phyloP scores from a whole-genome alignment of 2,113 vertebrate genomes.

The Empidonax alnorum region DNA sequence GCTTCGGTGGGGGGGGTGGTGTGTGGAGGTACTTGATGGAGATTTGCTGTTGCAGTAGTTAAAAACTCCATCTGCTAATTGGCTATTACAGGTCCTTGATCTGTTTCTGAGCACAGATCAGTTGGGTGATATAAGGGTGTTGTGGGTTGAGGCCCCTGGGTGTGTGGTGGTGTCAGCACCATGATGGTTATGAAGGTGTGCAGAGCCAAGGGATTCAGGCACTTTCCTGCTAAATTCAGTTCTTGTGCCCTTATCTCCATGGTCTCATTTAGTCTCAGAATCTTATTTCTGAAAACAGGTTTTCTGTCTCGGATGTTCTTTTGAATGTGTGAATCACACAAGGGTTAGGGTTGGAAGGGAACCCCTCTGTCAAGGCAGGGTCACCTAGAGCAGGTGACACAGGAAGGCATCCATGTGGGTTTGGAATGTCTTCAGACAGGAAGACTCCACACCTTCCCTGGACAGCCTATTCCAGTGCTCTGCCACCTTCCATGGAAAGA shows the following conservation, averaged over 20 bases:
- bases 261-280: neutral
- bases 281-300: neutral
- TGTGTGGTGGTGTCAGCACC: neutral
- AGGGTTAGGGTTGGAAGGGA: neutral
- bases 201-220: neutral
- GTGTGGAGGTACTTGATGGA: neutral
- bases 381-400: neutral
- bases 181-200: too few relatives aligned
- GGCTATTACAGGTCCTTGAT: neutral
- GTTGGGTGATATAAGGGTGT: neutral
- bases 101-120: neutral
- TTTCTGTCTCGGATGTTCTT: neutral
- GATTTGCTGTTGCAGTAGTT: neutral
- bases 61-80: neutral
- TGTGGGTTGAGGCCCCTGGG: neutral
- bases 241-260: neutral
- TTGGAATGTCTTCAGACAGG: neutral
- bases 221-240: neutral
- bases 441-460: neutral
- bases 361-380: neutral
- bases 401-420: neutral
- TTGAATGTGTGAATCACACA: neutral
- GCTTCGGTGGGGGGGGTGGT: neutral
- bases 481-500: neutral
- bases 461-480: neutral